A percentile compares a stretch with the other conserved stretches of the same genome.
phyloP scores from a whole-genome alignment of 2,797 vertebrate genomes.

The Falco naumanni region DNA sequence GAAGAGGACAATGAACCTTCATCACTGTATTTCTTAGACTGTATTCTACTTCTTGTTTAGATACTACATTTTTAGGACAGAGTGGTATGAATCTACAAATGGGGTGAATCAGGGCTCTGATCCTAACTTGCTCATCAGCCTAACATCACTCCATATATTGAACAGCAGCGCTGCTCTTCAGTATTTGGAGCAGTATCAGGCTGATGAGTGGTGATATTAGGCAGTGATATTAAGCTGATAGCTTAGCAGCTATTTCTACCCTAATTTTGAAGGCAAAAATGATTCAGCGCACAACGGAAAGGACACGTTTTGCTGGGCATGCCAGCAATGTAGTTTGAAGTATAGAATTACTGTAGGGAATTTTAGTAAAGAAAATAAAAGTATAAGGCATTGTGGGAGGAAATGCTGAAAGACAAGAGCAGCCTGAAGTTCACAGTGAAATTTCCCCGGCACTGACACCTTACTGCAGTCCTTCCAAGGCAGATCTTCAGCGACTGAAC shows the following conservation, averaged over 20 bases:
- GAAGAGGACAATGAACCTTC: not conserved
- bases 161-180: not conserved
- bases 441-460: not conserved
- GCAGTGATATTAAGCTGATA: not conserved
- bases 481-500: not conserved
- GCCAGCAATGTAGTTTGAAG: rapidly evolving
- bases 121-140: not conserved
- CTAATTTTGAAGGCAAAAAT: not conserved
- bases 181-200: not conserved
- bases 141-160: not conserved
- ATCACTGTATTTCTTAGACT: rapidly evolving
- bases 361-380: not conserved
- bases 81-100: rapidly evolving
- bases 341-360: not conserved
- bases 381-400: not conserved
- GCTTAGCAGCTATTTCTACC: not conserved
- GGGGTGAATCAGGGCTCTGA: not conserved
- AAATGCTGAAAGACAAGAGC: not conserved
- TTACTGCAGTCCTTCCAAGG: not conserved
- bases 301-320: not conserved
- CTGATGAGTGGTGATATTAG: not conserved
- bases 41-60: not conserved
- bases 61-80: not conserved
- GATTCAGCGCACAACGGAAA: not conserved
- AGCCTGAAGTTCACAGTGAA: not conserved